phyloP scores from a whole-genome alignment of 1,140 invertebrate species.

The Drosophila equinoxialis region DNA sequence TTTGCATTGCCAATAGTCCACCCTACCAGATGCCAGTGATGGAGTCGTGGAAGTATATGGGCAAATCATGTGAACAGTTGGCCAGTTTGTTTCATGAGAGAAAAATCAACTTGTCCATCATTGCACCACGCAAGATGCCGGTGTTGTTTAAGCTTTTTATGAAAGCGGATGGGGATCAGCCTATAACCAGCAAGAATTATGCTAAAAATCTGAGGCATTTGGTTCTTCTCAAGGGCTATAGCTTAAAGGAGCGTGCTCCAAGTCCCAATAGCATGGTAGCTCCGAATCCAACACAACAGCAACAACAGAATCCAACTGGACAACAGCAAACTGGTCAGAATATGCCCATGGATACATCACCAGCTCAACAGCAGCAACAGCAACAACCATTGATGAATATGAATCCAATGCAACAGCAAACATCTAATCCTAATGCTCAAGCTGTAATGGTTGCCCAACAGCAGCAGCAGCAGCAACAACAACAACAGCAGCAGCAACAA shows the following conservation, averaged over 20 bases:
- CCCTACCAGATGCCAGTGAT: conserved; percentile 93
- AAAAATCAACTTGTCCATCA: conserved; percentile 93
- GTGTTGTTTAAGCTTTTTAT: conserved; percentile 90
- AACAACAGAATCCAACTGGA: conserved; percentile 40
- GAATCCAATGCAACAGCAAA: conserved; percentile 54
- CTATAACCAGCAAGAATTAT: conserved; percentile 93
- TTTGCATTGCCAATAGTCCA: conserved; percentile 96
- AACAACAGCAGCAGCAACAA: conserved; percentile 31
- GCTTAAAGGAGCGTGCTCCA: conserved; percentile 91
- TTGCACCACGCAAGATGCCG: conserved; percentile 94
- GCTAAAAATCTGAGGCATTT: conserved; percentile 94
- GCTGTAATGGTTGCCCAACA: conserved; percentile 68
- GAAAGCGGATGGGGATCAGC: conserved; percentile 92
- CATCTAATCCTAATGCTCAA: conserved; percentile 37
- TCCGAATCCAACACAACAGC: conserved; percentile 58
- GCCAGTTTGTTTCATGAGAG: conserved; percentile 89
- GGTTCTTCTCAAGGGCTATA: conserved; percentile 90
- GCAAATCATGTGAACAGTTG: conserved; percentile 89
- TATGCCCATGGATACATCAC: conserved; percentile 56
- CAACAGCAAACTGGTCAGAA: conserved; percentile 48
- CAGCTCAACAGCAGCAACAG: conserved; percentile 59
- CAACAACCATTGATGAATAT: conserved; percentile 60
- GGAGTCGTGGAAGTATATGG: conserved; percentile 89
- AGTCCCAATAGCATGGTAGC: conserved; percentile 86
- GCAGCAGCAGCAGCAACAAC: conserved; percentile 77